These are phyloP conservation scores for Ambastaia sidthimunki DNA, from an alignment of 2,797 vertebrate species.

Conservation along the genomic window DNA sequence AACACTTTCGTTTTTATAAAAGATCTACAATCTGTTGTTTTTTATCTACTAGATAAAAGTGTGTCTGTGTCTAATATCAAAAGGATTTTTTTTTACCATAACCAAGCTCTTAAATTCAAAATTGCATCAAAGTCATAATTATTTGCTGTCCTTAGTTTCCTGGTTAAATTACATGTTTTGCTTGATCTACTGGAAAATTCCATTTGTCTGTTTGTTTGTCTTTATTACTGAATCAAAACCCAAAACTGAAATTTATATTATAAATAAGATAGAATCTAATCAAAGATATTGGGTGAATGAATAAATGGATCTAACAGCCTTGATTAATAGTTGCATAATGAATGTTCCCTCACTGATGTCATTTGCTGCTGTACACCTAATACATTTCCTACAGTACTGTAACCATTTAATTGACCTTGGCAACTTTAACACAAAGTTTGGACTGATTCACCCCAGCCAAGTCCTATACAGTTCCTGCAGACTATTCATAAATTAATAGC, in stretches of 20 bases:
- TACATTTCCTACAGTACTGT: background rate
- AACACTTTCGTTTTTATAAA: background rate
- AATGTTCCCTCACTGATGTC: background rate
- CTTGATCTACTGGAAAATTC: no score
- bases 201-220: no score
- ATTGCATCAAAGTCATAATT: no score
- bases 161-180: background rate
- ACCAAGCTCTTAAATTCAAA: background rate
- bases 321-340: background rate
- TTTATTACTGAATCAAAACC: no score
- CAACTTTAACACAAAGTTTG: background rate
- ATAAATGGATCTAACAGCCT: background rate
- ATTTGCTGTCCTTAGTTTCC: no score
- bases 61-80: constrained; percentile 12
- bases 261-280: no score
- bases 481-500: background rate
- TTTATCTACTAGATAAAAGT: constrained; percentile 7
- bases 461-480: background rate
- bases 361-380: background rate
- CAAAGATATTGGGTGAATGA: background rate
- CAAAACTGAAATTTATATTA: no score
- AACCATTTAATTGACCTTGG: background rate
- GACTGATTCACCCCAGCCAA: background rate
- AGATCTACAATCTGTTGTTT: background rate
- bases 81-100: background rate